Evolutionary conservation across 2,888 invertebrate species (phyloP), one percentile per base, ranked within the genome.

Genomic region (Nomada goodeniana): DNA sequence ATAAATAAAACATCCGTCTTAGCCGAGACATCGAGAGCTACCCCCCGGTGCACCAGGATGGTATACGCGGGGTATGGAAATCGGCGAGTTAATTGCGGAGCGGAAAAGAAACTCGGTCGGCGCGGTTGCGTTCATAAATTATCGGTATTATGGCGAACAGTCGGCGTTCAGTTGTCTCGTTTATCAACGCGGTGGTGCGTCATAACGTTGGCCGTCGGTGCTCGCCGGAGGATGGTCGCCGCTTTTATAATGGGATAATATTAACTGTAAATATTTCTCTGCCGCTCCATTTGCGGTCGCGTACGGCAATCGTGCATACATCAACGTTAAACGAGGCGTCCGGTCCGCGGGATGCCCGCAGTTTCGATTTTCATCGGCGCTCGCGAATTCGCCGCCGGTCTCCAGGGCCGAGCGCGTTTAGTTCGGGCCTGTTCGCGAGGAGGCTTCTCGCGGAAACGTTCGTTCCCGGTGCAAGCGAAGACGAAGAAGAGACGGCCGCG

Each of bases 1-100:
- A 92, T 92, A 91, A 92, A 92, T 92, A 92, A 92, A 92, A 92
- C 86, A 90, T 91, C 89, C 77, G n/a, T 52, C 44, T 36, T 9
- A 26, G 42, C 44, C 44, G 18, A 55, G 50, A 18, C 69, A 75
- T 75, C 64, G 76, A 69, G 52, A 70, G 53, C 53, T 15, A 36
- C 18, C 50, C 18, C 0, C 9, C 0, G 0, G 18, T 20, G 23
- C 23, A 23, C 23, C 23, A 1, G 23, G 23, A n/a, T n/a, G 75
- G 57, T 52, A 20, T 36, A 20, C 76, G 23, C 29, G n/a, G 36
- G 13, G 44, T 13, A 55, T n/a, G 1, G 64, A 76, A 29, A 64
- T 78, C 23, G 73, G 50, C 81, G 55, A 55, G 76, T 70, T 83
- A 83, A 83, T 82, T 81, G 76, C 60, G 42, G 50, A 42, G 57